Percentiles rank a stretch among this genome's conserved stretches.
Conservation (phyloP, 2,113 vertebrate species). For the Indri indri region DNA sequence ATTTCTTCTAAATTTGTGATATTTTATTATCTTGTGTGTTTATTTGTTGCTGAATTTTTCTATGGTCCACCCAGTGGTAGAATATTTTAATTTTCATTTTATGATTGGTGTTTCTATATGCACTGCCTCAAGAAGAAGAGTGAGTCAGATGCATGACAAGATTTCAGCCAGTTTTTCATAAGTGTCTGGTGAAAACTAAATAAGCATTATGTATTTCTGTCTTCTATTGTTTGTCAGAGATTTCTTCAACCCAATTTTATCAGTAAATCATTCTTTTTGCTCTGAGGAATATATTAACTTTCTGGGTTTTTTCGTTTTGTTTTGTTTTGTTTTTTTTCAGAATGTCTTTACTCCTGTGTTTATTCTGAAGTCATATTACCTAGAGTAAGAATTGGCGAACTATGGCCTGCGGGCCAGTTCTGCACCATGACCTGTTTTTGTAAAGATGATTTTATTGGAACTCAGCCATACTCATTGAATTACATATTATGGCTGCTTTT, state of each 20-base stretch:
- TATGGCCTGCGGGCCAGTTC: neutral
- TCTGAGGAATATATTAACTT: neutral
- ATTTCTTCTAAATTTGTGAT: neutral
- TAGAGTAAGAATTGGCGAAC: neutral
- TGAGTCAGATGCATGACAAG: neutral
- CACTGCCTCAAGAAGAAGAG: neutral
- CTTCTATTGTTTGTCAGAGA: neutral
- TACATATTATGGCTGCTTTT: neutral
- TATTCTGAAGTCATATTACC: neutral
- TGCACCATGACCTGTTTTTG: neutral
- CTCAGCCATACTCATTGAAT: neutral
- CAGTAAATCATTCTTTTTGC: neutral
- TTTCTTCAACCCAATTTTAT: neutral
- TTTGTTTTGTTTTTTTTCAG: neutral
- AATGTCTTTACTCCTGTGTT: neutral
- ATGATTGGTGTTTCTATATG: neutral
- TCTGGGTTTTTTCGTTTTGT: neutral
- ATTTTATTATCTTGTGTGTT: neutral
- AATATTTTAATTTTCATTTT: neutral
- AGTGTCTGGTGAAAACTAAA: neutral
- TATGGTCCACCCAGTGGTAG: neutral
- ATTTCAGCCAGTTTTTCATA: neutral
- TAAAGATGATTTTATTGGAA: neutral
- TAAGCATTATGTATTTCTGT: neutral
- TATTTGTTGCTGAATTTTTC: neutral